Conservation (phyloP, 2,888 invertebrate species). For the Chorisops tibialis region DNA sequence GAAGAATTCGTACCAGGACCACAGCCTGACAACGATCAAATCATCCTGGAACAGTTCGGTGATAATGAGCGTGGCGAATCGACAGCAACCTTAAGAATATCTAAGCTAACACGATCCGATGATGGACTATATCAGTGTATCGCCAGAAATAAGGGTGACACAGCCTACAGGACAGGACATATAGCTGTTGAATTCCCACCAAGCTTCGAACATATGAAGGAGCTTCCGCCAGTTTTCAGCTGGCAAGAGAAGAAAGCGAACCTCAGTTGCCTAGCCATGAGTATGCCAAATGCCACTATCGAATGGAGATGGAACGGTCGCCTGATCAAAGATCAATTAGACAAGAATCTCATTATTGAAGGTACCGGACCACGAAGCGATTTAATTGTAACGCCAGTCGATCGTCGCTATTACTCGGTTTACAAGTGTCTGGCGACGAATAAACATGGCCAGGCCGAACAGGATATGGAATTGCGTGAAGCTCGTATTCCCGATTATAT, state of each 20-base stretch:
- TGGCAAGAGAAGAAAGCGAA: constrained; percentile 81
- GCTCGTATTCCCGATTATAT: constrained; percentile 69
- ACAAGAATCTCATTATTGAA: constrained; percentile 59
- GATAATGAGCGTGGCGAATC: constrained; percentile 59
- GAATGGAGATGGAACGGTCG: constrained; percentile 70
- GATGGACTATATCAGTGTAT: constrained; percentile 88
- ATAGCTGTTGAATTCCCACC: constrained; percentile 79
- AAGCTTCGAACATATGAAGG: constrained; percentile 68
- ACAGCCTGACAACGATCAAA: constrained; percentile 65
- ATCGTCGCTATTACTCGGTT: constrained; percentile 63
- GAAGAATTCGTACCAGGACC: constrained; percentile 63
- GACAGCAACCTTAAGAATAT: constrained; percentile 66
- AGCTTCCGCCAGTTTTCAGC: constrained; percentile 72
- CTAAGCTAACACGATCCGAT: constrained; percentile 64
- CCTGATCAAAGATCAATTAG: constrained; percentile 54
- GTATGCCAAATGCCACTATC: constrained; percentile 88
- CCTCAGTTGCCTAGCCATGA: constrained; percentile 82
- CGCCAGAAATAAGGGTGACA: constrained; percentile 75
- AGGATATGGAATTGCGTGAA: constrained; percentile 68
- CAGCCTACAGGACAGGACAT: constrained; percentile 74
- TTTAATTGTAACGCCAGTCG: constrained; percentile 66
- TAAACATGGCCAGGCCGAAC: constrained; percentile 64
- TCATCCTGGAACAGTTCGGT: constrained; percentile 59
- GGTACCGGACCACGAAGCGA: constrained; percentile 70
- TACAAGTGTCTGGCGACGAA: constrained; percentile 84